phyloP scores from a whole-genome alignment of 1,140 invertebrate species.

The Drusus annulatus region DNA sequence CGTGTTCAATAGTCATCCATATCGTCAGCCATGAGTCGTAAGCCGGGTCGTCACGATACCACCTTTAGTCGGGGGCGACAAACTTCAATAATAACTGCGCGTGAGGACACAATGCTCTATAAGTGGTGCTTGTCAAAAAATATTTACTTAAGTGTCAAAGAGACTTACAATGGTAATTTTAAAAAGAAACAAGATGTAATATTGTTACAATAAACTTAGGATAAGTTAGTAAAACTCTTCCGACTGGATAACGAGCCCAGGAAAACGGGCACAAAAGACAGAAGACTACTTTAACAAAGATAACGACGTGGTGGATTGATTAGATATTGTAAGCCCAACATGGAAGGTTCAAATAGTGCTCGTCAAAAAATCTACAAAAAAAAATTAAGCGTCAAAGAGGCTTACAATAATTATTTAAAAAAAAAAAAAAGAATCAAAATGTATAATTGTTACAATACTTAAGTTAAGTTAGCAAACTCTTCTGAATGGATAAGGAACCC shows the following conservation, averaged over 20 bases:
- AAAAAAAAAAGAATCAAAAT: no score
- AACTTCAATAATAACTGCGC: not conserved
- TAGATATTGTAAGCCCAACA: conserved; percentile 50
- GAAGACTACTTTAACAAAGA: not conserved
- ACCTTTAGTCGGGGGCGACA: not conserved
- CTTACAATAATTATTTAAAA: no score
- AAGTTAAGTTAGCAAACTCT: no score
- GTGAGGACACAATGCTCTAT: not conserved
- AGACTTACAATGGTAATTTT: conserved; percentile 9
- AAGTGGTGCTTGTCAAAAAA: conserved; percentile 8
- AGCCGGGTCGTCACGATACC: conserved; percentile 20
- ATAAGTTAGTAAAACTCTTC: conserved; percentile 22
- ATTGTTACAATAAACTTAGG: conserved; percentile 9
- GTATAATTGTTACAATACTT: no score
- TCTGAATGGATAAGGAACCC: no score
- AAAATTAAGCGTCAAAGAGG: no score
- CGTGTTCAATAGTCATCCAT: conserved; percentile 65
- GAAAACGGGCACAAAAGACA: not conserved
- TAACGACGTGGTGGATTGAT: conserved; percentile 12
- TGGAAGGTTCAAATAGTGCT: not conserved
- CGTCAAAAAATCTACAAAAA: no score
- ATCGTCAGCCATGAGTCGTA: conserved; percentile 17
- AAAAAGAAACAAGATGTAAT: not conserved
- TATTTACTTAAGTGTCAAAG: not conserved
- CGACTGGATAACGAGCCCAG: not conserved